Evolutionary conservation across 2,888 invertebrate species (phyloP).

Genomic region (Choreutis nemorana): DNA sequence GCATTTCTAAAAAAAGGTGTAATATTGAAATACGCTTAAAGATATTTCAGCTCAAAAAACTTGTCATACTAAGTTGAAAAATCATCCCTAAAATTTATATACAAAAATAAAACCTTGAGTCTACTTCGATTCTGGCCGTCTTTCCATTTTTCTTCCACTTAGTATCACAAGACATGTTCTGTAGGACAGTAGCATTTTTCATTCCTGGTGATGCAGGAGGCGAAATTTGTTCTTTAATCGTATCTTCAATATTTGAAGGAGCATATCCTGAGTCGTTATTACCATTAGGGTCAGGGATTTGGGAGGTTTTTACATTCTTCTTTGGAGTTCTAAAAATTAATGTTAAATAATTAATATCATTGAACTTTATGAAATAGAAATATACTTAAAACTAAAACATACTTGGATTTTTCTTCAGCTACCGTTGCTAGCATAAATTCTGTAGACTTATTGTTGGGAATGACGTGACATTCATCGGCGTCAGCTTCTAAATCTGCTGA

Average conservation of each 20-base stretch:
- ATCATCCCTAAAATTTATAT: not conserved
- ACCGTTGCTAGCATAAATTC: slow-evolving; percentile 92
- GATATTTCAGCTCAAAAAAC: slow-evolving; percentile 3
- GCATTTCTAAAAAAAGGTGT: slow-evolving; percentile 63
- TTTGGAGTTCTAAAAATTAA: slow-evolving; percentile 28
- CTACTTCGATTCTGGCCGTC: slow-evolving; percentile 27
- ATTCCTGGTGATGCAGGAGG: slow-evolving; percentile 42
- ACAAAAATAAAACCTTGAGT: slow-evolving; percentile 46
- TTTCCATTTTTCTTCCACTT: slow-evolving; percentile 57
- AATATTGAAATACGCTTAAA: slow-evolving; percentile 2
- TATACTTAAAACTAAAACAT: slow-evolving; percentile 44
- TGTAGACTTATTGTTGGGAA: slow-evolving; percentile 89
- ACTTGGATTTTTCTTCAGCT: slow-evolving; percentile 82
- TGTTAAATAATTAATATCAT: not conserved
- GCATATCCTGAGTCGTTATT: slow-evolving; percentile 88
- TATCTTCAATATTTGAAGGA: slow-evolving; percentile 68
- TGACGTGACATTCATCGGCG: slow-evolving; percentile 80
- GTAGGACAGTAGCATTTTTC: slow-evolving; percentile 44
- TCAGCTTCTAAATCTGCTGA: slow-evolving; percentile 68
- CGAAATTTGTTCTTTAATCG: slow-evolving; percentile 61
- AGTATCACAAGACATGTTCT: slow-evolving; percentile 37
- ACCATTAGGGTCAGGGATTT: slow-evolving; percentile 75
- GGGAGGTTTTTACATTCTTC: slow-evolving; percentile 38
- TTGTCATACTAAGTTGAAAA: not conserved
- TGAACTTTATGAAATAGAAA: not conserved